These are phyloP conservation scores for Pantala flavescens DNA, from an alignment of 1,140 invertebrate species.

Conservation along the genomic window DNA sequence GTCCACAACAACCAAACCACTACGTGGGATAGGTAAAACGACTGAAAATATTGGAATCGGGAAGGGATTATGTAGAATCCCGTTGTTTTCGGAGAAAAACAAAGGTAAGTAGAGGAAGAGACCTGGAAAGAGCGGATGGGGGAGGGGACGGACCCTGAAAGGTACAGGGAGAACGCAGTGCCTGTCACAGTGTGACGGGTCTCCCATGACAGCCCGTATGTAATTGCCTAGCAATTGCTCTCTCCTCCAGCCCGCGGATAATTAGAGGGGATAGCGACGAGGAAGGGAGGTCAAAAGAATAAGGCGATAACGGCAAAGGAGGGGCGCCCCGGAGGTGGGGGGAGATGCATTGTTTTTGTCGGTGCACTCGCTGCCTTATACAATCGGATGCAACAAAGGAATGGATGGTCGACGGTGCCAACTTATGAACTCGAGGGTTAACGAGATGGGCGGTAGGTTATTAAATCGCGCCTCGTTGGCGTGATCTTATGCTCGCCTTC, in stretches of 20 bases:
- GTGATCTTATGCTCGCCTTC: neutral
- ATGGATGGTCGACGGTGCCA: neutral
- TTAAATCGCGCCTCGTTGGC: neutral
- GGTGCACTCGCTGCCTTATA: neutral
- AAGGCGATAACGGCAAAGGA: neutral
- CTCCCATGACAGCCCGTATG: slow-evolving; percentile 6
- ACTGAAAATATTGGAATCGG: too few relatives aligned
- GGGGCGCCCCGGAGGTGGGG: neutral
- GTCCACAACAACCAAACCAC: too few relatives aligned
- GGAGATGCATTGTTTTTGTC: slow-evolving; percentile 5
- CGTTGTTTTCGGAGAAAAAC: too few relatives aligned
- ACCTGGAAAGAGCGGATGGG: neutral
- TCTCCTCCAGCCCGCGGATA: neutral
- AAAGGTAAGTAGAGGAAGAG: too few relatives aligned
- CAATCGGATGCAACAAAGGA: neutral
- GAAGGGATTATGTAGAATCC: too few relatives aligned
- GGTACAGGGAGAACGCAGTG: neutral
- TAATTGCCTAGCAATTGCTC: slow-evolving; percentile 5
- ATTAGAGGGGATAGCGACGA: neutral
- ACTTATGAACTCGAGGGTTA: neutral
- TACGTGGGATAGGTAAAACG: too few relatives aligned
- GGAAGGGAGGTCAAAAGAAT: slow-evolving; percentile 1
- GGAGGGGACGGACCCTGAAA: neutral
- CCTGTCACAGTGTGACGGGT: neutral
- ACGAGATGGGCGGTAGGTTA: neutral